phyloP scores from a whole-genome alignment of 2,797 vertebrate genomes.

The Orientallactaga sibirica region DNA sequence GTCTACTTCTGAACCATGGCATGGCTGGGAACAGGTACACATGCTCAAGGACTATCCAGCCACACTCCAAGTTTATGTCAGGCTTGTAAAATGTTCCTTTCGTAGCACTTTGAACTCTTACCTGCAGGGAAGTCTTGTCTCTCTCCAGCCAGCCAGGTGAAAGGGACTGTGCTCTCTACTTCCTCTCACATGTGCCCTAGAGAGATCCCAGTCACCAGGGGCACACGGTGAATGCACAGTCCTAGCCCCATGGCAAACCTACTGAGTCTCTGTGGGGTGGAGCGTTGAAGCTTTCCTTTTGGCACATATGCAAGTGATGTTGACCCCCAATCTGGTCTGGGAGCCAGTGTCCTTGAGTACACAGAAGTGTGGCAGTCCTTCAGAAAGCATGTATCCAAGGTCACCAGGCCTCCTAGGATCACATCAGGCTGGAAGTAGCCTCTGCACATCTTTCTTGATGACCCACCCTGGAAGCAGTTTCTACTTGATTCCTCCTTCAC shows the following conservation, averaged over 20 bases:
- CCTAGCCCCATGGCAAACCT: neutral
- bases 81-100: neutral
- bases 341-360: neutral
- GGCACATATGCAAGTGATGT: neutral
- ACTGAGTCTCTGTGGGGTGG: neutral
- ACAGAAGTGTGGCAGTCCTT: neutral
- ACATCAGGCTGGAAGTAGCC: accelerated
- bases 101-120: neutral
- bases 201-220: accelerated
- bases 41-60: accelerated
- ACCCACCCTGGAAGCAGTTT: neutral
- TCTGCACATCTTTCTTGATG: neutral
- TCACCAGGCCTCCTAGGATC: accelerated
- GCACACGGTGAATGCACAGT: neutral
- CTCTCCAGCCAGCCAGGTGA: neutral
- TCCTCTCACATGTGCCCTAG: too few species aligned
- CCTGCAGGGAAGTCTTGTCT: neutral
- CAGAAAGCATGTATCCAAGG: neutral
- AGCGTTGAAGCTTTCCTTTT: neutral
- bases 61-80: accelerated
- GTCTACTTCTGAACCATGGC: neutral
- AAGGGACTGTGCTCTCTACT: neutral
- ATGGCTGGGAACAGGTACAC: neutral
- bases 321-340: neutral
- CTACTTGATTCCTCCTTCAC: conserved; percentile 60